Base-by-base conservation (phyloP, 2,888 invertebrate genomes). In the Yponomeuta malinellus region DNA sequence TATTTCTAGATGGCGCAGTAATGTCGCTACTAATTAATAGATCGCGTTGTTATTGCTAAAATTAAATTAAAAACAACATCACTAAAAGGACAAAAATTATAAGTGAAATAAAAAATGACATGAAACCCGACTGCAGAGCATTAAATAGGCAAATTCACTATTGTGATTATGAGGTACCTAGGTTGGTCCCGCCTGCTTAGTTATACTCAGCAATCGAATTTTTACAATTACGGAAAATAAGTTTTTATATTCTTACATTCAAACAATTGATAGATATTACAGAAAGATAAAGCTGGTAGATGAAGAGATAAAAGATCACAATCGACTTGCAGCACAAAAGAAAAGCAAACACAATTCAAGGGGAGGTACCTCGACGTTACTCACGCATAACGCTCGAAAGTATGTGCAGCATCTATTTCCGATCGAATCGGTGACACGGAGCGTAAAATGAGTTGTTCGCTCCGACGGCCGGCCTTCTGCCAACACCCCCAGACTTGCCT, bases 371-470 rank as follows among this genome's bases (percentile, higher is more conserved):
- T 59, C 52, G 52, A 12, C 15, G 12, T 59, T 4, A 59, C 4
- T 59, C 52, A 59, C 52, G 37, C 23, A 43, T 43, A 48, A 68
- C 10, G 29, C 68, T 48, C 10, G 68, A 43, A 67, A 69, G 71
- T 71, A 71, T 69, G 68, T 71, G 66, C 10, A 63, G 68, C 70
- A 72, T 72, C 68, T 68, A 70, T 68, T 70, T 69, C 80, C 72
- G 81, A 86, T 86, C 84, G 86, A 80, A 79, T 81, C 83, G 82
- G 81, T 78, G 85, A 83, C 78, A 76, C 83, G 84, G 77, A 87
- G 85, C 89, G 90, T 87, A 89, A 90, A 90, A 89, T 88, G 86
- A 90, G 87, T 84, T 87, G 85, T 86, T 78, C 88, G 86, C 89
- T 83, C 71, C 59, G 52, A 10, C 86, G 87, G 81, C 79, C 84